A percentile compares a stretch with the other conserved stretches of the same genome.
Evolutionary conservation across 2,888 invertebrate species (phyloP).

Genomic region (Microctonus hyperodae): DNA sequence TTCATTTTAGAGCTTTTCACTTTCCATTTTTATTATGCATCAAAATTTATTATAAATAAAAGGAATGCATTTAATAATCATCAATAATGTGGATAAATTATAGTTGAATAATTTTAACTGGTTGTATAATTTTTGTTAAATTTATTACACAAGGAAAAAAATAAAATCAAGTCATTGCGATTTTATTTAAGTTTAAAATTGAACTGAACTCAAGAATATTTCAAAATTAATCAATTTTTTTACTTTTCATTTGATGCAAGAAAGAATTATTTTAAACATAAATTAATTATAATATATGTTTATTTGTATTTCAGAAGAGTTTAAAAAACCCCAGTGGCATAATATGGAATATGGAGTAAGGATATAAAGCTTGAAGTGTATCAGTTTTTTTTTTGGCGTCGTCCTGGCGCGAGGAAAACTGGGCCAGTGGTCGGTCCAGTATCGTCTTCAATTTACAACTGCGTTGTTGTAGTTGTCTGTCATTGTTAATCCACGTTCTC

Average conservation of each 20-base stretch:
- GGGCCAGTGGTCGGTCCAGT: conserved; percentile 54
- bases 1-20: conserved; percentile 7
- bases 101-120: too few species aligned
- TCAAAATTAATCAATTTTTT: too few species aligned
- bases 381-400: conserved; percentile 36
- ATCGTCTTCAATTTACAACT: conserved; percentile 43
- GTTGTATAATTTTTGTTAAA: too few species aligned
- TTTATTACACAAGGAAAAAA: background rate
- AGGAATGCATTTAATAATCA: too few species aligned
- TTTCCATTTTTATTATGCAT: background rate
- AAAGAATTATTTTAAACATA: too few species aligned
- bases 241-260: too few species aligned
- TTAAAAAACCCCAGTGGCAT: background rate
- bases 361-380: background rate
- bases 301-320: background rate
- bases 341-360: conserved; percentile 6
- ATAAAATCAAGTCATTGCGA: background rate
- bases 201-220: too few species aligned
- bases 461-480: background rate
- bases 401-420: conserved; percentile 57
- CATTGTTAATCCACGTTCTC: conserved; percentile 44
- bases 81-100: too few species aligned
- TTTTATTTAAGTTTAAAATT: too few species aligned
- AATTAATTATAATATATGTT: background rate
- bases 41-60: background rate